These are phyloP conservation scores for Oreohelix idahoensis DNA, from an alignment of 1,140 invertebrate species.

Conservation along the genomic window DNA sequence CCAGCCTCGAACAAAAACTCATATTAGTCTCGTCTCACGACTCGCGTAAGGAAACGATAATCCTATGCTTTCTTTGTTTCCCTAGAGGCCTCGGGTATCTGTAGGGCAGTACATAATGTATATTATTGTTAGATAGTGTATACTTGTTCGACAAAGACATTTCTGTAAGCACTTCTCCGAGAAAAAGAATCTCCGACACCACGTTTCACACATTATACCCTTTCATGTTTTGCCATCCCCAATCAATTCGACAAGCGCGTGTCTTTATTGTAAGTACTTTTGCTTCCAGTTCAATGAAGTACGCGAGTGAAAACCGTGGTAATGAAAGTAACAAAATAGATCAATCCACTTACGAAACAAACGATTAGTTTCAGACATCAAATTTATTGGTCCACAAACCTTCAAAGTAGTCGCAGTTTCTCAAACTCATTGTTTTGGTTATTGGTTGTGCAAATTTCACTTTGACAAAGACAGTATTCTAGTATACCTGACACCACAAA, in stretches of 20 bases:
- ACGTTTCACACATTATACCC: too few species aligned
- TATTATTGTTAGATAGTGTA: too few species aligned
- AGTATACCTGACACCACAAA: background rate
- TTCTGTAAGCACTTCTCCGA: too few species aligned
- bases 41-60: too few species aligned
- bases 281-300: background rate
- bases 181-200: too few species aligned
- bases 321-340: background rate
- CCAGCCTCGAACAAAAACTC: too few species aligned
- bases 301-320: background rate
- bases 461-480: slow-evolving; percentile 3
- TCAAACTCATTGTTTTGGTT: background rate
- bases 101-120: too few species aligned
- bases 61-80: too few species aligned
- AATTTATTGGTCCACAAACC: background rate
- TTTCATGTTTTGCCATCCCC: too few species aligned
- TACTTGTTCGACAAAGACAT: too few species aligned
- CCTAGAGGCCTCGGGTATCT: too few species aligned
- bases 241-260: background rate
- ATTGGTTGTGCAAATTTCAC: background rate
- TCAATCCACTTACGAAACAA: background rate
- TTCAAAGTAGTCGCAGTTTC: background rate
- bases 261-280: background rate
- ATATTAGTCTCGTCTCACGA: too few species aligned
- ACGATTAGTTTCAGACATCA: background rate